phyloP scores from a whole-genome alignment of 2,797 vertebrate genomes.

The Enteromius argenteus region DNA sequence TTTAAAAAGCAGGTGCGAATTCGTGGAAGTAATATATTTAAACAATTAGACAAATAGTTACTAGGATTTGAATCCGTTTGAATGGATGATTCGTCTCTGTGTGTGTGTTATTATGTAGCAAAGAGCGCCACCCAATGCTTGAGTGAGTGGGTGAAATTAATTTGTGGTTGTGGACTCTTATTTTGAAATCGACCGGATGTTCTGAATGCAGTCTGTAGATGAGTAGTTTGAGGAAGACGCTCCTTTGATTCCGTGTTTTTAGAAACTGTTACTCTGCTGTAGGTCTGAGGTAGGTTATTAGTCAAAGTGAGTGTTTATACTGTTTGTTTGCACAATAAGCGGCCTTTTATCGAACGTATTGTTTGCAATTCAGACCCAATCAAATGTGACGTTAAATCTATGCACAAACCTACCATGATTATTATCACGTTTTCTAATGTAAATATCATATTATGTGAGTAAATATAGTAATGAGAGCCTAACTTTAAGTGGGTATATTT shows the following conservation, averaged over 20 bases:
- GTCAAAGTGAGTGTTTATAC: background rate
- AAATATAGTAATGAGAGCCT: background rate
- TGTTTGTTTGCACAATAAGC: background rate
- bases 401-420: background rate
- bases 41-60: background rate
- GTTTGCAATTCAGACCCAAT: background rate
- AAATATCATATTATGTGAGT: background rate
- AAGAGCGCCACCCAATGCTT: background rate
- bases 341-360: background rate
- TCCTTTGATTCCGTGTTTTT: background rate
- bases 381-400: background rate
- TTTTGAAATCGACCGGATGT: conserved; percentile 24
- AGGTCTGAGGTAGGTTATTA: conserved; percentile 12
- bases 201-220: background rate
- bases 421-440: background rate
- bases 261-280: background rate
- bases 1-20: background rate
- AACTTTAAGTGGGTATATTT: too few species aligned
- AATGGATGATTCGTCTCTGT: background rate
- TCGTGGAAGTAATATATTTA: background rate
- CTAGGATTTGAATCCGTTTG: background rate
- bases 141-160: background rate
- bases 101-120: background rate
- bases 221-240: background rate
- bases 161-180: background rate